Percentiles rank a stretch among this genome's conserved stretches.
phyloP scores from a whole-genome alignment of 1,140 invertebrate genomes.

The Meloidogyne exigua region DNA sequence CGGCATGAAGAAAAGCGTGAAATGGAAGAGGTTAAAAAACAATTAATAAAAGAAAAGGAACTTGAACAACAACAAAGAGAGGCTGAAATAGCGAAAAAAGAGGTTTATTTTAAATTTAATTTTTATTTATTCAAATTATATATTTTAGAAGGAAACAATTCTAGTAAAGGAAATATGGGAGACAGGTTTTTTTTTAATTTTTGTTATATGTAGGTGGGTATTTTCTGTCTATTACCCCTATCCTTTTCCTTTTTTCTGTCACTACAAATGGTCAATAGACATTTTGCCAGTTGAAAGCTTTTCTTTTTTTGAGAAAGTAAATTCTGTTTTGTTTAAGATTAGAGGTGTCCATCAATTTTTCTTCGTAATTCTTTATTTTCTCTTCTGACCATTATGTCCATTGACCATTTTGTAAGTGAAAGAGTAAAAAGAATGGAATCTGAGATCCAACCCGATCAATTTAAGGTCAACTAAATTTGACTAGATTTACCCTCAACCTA shows the following conservation, averaged over 20 bases:
- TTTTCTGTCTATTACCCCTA: too few species aligned
- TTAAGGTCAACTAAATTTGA: too few species aligned
- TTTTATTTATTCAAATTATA: background rate
- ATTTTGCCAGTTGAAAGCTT: background rate
- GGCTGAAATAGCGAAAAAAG: background rate
- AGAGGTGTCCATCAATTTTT: too few species aligned
- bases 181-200: background rate
- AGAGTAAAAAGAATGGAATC: background rate
- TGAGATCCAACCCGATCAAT: too few species aligned
- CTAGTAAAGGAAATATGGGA: background rate
- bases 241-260: too few species aligned
- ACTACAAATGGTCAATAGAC: background rate
- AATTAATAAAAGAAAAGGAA: slow-evolving; percentile 78
- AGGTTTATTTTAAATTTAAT: background rate
- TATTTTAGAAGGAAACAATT: background rate
- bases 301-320: too few species aligned
- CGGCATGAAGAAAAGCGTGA: slow-evolving; percentile 85
- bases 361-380: too few species aligned
- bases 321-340: too few species aligned
- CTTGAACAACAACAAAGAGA: background rate
- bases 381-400: too few species aligned
- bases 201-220: background rate
- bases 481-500: too few species aligned
- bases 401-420: too few species aligned
- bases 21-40: slow-evolving; percentile 80